Base-by-base conservation (phyloP, 1,140 invertebrate genomes). In the Leptoteleia sp. region DNA sequence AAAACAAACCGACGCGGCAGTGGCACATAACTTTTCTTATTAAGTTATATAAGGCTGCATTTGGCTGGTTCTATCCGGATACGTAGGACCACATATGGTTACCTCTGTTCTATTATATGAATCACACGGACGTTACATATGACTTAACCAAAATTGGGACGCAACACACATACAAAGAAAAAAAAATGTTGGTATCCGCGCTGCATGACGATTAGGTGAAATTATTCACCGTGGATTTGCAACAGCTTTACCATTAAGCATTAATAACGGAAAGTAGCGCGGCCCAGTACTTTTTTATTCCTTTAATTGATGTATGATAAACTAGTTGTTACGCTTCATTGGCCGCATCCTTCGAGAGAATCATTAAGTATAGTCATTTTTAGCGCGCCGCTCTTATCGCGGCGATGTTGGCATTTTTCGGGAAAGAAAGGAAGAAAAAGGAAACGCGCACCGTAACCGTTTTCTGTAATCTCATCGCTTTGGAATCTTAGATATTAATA, bases 31-130 rank as follows among this genome's bases (percentile, higher is more conserved):
- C 35, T 50, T 13, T 61, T 61, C 54, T 76, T 67, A 76, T 76
- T 76, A 67, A 35, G 27, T 62, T 54, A 31, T 61, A 61, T 76
- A 61, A 43, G 71, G 61, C 29, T 50, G 42, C 25, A 33, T 59
- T 50, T 37, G 50, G 70, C 37, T 57, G 42, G 48, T 45, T 15
- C 50, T 57, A 73, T 73, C 57, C 57, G 68, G 55, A 13, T 38
- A 54, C 54, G 55, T 43, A 59, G 59, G 50, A 73, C 70, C 70
- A 43, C 70, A 73, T 65, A 75, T 67, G 71, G 71, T 45, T 59
- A 61, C 59, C 17, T 65, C 65, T 73, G 50, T 65, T 65, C 65
- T 64, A 61, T 67, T 17, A 29, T 0, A 25, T 27, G 57, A 47
- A 68, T 65, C 12, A 9, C 43, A 31, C 1, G 22, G 40, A 50